phyloP scores from a whole-genome alignment of 2,888 invertebrate species.

The Meloe dianella region DNA sequence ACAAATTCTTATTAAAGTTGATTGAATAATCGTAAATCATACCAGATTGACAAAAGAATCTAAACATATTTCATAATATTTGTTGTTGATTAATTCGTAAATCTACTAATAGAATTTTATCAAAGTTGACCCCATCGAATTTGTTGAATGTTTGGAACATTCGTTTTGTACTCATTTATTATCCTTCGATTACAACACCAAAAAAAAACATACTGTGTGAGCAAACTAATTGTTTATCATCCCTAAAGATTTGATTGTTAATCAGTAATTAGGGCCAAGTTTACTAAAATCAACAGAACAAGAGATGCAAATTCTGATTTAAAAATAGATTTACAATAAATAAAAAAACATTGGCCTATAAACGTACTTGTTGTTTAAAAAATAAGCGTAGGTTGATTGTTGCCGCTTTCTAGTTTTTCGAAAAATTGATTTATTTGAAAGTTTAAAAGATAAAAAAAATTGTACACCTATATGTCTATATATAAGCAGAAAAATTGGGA shows the following conservation, averaged over 20 bases:
- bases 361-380: conserved; percentile 40
- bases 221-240: neutral
- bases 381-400: conserved; percentile 44
- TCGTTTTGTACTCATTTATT: neutral
- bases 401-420: conserved; percentile 34
- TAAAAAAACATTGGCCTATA: conserved; percentile 38
- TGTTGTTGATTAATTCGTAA: neutral
- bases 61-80: neutral
- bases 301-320: too few species aligned
- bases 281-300: neutral
- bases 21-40: neutral
- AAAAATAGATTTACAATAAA: neutral
- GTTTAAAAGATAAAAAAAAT: neutral
- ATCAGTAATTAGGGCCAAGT: neutral
- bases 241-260: neutral
- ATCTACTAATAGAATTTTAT: neutral
- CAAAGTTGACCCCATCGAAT: neutral
- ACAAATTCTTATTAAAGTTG: neutral
- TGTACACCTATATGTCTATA: too few species aligned
- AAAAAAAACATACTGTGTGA: neutral
- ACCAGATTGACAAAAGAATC: neutral
- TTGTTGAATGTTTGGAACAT: neutral
- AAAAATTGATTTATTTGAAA: conserved; percentile 7
- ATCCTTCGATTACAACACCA: neutral
- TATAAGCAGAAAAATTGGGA: neutral